phyloP scores from a whole-genome alignment of 2,113 vertebrate genomes.

The Gavia stellata region DNA sequence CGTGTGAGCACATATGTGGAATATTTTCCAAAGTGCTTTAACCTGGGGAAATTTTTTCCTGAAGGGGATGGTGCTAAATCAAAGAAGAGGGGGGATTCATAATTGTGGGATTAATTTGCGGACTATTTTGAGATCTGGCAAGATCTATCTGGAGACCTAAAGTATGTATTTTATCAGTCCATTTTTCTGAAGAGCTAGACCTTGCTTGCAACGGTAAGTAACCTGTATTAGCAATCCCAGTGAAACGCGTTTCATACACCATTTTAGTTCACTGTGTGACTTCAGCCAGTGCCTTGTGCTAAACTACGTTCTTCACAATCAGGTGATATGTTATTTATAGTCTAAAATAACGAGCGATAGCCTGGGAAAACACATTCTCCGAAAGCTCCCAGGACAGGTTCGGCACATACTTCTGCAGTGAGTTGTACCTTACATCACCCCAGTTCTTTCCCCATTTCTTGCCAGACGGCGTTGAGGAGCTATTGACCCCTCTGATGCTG shows the following conservation, averaged over 20 bases:
- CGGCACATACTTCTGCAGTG: rapidly evolving
- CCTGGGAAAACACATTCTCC: background rate
- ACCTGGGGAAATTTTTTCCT: background rate
- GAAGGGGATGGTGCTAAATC: background rate
- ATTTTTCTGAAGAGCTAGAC: background rate
- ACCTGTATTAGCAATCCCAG: background rate
- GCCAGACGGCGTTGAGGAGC: background rate
- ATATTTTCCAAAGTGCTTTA: background rate
- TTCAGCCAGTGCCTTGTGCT: background rate
- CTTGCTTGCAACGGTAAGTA: background rate
- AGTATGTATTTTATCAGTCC: background rate
- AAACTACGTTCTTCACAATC: too few species aligned
- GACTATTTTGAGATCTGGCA: background rate
- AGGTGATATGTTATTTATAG: background rate
- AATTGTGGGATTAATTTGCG: background rate
- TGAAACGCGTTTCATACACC: background rate
- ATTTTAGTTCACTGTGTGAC: background rate
- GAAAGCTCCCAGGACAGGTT: background rate
- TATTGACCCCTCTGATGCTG: background rate
- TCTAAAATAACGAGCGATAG: background rate
- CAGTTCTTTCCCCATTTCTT: rapidly evolving
- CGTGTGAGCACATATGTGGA: background rate
- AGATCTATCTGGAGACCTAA: background rate
- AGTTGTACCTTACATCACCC: background rate
- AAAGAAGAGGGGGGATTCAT: background rate